Evolutionary conservation across 2,113 vertebrate species (phyloP), one percentile per base, ranked within the genome.

Genomic region (Pluvianellus socialis): DNA sequence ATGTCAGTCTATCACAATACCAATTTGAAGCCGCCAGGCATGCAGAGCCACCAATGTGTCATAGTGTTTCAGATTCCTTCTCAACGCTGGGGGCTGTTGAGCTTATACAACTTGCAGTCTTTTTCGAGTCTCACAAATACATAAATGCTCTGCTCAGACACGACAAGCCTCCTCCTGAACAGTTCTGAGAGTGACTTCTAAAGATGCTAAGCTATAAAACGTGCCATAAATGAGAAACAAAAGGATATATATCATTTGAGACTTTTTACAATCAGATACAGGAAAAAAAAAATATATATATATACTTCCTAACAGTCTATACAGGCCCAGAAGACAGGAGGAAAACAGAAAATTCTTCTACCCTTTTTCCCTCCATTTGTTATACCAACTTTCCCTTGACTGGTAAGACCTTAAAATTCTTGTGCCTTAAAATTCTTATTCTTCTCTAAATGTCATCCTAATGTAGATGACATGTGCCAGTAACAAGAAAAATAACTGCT

Each of bases 171-270:
- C 18, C 33, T 70, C 19, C 44, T 67, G n/a, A 91, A 93, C 28
- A 53, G 45, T 61, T 80, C 72, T 63, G 50, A 87, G 58, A 42
- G 30, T 0, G 4, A 86, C 17, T 7, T 14, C 61, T 79, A 22
- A 86, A 94, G 68, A 83, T n/a, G 19, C 14, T 58, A 84, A 87
- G 14, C 65, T 70, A 84, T 15, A 62, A 89, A 89, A 66, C 26
- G 3, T 38, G 24, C 53, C 30, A 68, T 58, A 94, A 75, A 50
- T 0, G 0, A 73, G 38, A 75, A 79, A 86, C 11, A 67, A 77
- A 93, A 76, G 6, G 5, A 2, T 42, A 76, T 33, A n/a, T 79
- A 72, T 22, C 12, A 79, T 58, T 30, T 88, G 8, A 91, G 15
- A 73, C 17, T 38, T 88, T 63, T 55, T 42, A 63, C 32, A 88